Evolutionary conservation across 2,797 vertebrate genomes (phyloP).

Genomic region (Tapera naevia): DNA sequence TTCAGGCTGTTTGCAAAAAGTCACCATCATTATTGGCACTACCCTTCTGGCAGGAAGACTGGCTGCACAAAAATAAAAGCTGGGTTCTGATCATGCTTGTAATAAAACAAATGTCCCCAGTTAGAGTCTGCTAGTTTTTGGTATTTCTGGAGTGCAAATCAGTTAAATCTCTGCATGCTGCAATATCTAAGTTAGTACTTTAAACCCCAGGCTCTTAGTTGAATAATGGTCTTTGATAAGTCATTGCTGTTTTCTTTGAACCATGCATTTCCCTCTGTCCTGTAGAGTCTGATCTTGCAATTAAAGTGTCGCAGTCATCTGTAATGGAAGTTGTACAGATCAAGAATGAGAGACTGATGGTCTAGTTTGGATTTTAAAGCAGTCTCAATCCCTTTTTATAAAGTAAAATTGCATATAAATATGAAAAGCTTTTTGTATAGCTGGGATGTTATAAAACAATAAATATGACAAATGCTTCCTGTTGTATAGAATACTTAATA

Average conservation of each 20-base stretch:
- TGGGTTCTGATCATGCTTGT: background rate
- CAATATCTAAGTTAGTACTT: background rate
- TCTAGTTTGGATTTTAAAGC: background rate
- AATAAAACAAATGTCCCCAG: background rate
- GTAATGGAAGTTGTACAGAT: background rate
- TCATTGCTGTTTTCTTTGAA: background rate
- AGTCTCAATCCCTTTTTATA: background rate
- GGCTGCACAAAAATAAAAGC: conserved; percentile 4
- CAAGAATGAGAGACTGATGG: background rate
- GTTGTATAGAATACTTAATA: background rate
- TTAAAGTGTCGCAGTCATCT: background rate
- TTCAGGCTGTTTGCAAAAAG: background rate
- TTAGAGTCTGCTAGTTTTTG: background rate
- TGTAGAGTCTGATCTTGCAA: background rate
- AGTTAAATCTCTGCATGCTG: background rate
- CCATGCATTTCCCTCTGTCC: background rate
- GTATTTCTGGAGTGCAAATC: background rate
- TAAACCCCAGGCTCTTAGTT: background rate
- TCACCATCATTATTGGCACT: background rate
- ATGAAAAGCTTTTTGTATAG: background rate
- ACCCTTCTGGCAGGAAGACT: background rate
- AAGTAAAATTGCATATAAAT: background rate
- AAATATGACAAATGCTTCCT: background rate
- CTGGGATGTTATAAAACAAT: background rate
- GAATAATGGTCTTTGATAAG: background rate